Base-by-base conservation (phyloP, 2,797 vertebrate species). In the Esox lucius region DNA sequence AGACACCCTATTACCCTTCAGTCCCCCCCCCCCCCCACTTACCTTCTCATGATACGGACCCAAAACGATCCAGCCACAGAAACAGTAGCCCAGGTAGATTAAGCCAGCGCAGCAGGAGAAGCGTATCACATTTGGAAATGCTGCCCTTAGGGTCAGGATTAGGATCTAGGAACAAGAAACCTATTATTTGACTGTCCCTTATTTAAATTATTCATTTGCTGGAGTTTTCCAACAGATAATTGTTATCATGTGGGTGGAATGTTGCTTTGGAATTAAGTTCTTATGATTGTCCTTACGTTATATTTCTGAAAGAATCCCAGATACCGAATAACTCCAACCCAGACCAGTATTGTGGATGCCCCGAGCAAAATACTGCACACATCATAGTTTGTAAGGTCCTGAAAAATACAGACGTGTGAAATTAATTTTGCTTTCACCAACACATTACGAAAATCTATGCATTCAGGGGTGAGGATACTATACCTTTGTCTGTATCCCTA, bases 11-110 rank as follows among this genome's bases (percentile, higher is more conserved):
- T 28, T 16, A 7, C 28, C 5, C 31, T 28, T 65, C 11, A 2
- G 4, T 24, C 17, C 13, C 49, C 39, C 4, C 11, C 17, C 13
- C 49, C 39, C 4, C 11, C 62, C 74, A 11, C 80, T 78, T 93
- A 98, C 98, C 90, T 99, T 98, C n/a, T 94, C 94, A 0, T 99
- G 97, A 81, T 99, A 96, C 8, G 97, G 97, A 5, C 97, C 97
- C n/a, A 99, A 90, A 12, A 99, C 96, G 24, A 98, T 97, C 97
- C 98, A 99, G 1, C 98, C 98, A 78, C 97, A 98, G 93, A 99
- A 98, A 83, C 97, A 98, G 67, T 99, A 99, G 33, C 98, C 96
- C 24, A 99, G 85, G 84, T 97, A 99, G 86, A 99, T 99, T 95
- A 98, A 97, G 65, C 95, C 94, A 0, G 94, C 97, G 17, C 98